Evolutionary conservation across 2,888 invertebrate genomes (phyloP).

Genomic region (Argyresthia albistria): DNA sequence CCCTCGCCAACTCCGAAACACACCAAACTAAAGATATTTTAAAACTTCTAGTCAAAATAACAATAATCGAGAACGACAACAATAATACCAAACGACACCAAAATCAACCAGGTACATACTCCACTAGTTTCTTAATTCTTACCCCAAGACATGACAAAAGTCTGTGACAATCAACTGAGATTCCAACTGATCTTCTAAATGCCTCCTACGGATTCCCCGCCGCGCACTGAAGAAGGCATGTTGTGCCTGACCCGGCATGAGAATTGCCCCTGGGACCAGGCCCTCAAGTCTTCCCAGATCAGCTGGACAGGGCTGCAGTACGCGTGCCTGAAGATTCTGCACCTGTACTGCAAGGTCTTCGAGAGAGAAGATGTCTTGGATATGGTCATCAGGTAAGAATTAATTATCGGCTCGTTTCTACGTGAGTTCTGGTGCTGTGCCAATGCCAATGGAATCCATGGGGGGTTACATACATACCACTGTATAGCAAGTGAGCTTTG

Average conservation of each 20-base stretch:
- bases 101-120: too few relatives aligned
- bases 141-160: background rate
- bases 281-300: slow-evolving; percentile 65
- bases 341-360: slow-evolving; percentile 90
- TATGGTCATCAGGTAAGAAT: slow-evolving; percentile 80
- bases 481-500: too few relatives aligned
- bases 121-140: too few relatives aligned
- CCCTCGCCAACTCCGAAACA: too few relatives aligned
- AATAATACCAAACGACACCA: too few relatives aligned
- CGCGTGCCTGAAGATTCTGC: slow-evolving; percentile 86
- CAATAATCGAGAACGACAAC: too few relatives aligned
- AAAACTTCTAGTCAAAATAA: too few relatives aligned
- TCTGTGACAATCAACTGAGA: background rate
- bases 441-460: too few relatives aligned
- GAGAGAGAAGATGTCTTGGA: slow-evolving; percentile 85
- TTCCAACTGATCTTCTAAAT: slow-evolving; percentile 31
- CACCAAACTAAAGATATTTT: too few relatives aligned
- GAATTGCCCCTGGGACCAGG: slow-evolving; percentile 74
- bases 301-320: slow-evolving; percentile 89
- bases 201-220: slow-evolving; percentile 58
- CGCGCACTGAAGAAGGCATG: slow-evolving; percentile 51
- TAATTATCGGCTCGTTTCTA: too few relatives aligned
- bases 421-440: too few relatives aligned
- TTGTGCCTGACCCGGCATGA: slow-evolving; percentile 76
- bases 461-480: too few relatives aligned